These are phyloP conservation scores for Abrostola triplasia DNA, from an alignment of 2,888 invertebrate species.

Conservation along the genomic window DNA sequence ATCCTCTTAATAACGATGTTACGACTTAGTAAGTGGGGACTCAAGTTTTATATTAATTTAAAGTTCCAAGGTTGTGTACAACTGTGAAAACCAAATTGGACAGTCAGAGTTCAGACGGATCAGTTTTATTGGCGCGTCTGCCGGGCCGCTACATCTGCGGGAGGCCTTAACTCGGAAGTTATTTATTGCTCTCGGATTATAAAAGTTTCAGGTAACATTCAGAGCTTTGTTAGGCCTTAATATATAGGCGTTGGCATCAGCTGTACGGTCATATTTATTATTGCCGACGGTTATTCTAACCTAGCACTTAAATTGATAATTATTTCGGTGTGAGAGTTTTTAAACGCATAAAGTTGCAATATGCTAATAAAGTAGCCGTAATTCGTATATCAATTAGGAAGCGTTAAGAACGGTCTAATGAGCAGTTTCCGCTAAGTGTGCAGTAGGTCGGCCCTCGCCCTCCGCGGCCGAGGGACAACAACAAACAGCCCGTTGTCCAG, in stretches of 20 bases:
- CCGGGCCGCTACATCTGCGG: slow-evolving; percentile 31
- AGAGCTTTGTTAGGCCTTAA: slow-evolving; percentile 62
- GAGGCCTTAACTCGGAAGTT: slow-evolving; percentile 60
- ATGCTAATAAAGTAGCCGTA: no score
- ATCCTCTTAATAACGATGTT: slow-evolving; percentile 20
- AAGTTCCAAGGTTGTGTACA: slow-evolving; percentile 22
- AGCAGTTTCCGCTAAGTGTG: slow-evolving; percentile 22
- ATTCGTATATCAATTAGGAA: slow-evolving; percentile 21
- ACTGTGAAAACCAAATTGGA: slow-evolving; percentile 18
- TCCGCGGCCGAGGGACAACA: slow-evolving; percentile 18
- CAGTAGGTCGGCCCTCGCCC: background rate
- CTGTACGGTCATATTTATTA: slow-evolving; percentile 28
- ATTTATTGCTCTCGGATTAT: slow-evolving; percentile 65
- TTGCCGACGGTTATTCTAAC: slow-evolving; percentile 10
- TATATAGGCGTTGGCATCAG: slow-evolving; percentile 49
- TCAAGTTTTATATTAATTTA: slow-evolving; percentile 41
- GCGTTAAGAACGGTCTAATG: slow-evolving; percentile 27
- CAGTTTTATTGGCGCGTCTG: slow-evolving; percentile 30
- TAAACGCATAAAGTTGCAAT: no score
- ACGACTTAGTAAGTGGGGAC: slow-evolving; percentile 17
- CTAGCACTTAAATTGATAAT: slow-evolving; percentile 10
- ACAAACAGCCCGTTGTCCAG: slow-evolving; percentile 26
- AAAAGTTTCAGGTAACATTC: slow-evolving; percentile 65
- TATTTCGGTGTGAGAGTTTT: background rate
- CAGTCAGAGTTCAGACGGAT: slow-evolving; percentile 30